A percentile compares a stretch with the other conserved stretches of the same genome.
phyloP scores from a whole-genome alignment of 92 coral and sea anemone species.

The Zoanthus sociatus region DNA sequence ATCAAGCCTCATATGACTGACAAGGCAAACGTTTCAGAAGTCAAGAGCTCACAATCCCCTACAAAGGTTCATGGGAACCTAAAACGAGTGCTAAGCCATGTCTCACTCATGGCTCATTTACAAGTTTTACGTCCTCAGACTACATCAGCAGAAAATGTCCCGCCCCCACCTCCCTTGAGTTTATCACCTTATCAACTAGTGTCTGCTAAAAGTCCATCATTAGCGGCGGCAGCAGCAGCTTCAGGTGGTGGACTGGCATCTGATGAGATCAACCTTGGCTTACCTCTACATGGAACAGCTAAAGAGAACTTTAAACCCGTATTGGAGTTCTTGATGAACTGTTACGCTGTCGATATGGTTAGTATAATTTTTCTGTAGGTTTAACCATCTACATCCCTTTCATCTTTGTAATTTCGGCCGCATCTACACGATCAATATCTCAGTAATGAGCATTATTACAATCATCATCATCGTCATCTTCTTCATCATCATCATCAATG shows the following conservation, averaged over 20 bases:
- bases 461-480: neutral
- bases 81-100: conserved; percentile 84
- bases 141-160: conserved; percentile 78
- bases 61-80: conserved; percentile 77
- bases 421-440: too few relatives aligned
- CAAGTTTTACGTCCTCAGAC: conserved; percentile 83
- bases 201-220: conserved; percentile 87
- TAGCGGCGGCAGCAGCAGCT: conserved; percentile 98
- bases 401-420: too few relatives aligned
- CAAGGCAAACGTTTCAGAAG: conserved; percentile 61
- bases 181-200: conserved; percentile 95
- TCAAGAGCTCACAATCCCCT: conserved; percentile 64
- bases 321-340: conserved; percentile 92
- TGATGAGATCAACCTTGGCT: conserved; percentile 85
- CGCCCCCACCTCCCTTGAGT: conserved; percentile 98
- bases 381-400: too few relatives aligned
- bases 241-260: conserved; percentile 99
- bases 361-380: neutral
- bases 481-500: neutral
- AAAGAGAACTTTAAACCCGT: conserved; percentile 73
- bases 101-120: conserved; percentile 89
- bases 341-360: conserved; percentile 97
- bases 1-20: conserved; percentile 75
- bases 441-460: too few relatives aligned
- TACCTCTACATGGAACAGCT: conserved; percentile 85